These are phyloP conservation scores for Pimpla rufipes DNA, from an alignment of 2,888 invertebrate genomes.

Conservation along the genomic window DNA sequence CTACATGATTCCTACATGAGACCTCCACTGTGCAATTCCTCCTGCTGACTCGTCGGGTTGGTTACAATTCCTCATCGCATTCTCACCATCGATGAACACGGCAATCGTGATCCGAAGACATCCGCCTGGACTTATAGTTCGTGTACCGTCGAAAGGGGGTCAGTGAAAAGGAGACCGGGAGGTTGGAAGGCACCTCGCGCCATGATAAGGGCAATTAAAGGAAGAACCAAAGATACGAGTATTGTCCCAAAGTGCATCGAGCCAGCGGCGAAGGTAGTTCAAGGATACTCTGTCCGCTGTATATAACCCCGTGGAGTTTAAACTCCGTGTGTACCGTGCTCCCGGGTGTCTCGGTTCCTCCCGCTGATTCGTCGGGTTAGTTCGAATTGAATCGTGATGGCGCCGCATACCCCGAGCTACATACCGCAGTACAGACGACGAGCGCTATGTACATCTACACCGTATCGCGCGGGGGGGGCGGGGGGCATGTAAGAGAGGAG, in stretches of 20 bases:
- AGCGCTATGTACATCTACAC: constrained; percentile 1
- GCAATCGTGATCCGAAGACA: neutral
- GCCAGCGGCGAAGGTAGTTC: neutral
- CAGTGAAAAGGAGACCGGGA: neutral
- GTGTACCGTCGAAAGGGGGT: neutral
- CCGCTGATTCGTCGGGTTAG: constrained; percentile 14
- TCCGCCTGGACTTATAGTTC: neutral
- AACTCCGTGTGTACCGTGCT: neutral
- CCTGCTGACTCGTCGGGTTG: no score
- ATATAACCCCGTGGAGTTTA: neutral
- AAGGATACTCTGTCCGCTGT: neutral
- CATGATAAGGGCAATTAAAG: constrained; percentile 41
- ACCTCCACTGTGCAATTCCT: no score
- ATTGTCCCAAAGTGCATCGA: neutral
- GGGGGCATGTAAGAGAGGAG: neutral
- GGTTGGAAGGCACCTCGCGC: no score
- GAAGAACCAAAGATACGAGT: constrained; percentile 23
- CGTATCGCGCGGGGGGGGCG: no score
- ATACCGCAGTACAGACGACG: constrained; percentile 1
- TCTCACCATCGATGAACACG: neutral
- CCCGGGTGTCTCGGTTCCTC: constrained; percentile 5
- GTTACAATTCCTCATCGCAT: neutral
- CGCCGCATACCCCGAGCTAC: neutral
- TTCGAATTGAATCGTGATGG: constrained; percentile 32
- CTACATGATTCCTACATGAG: no score